These are phyloP conservation scores for Pavo muticus DNA, from an alignment of 2,113 vertebrate genomes.

Conservation along the genomic window DNA sequence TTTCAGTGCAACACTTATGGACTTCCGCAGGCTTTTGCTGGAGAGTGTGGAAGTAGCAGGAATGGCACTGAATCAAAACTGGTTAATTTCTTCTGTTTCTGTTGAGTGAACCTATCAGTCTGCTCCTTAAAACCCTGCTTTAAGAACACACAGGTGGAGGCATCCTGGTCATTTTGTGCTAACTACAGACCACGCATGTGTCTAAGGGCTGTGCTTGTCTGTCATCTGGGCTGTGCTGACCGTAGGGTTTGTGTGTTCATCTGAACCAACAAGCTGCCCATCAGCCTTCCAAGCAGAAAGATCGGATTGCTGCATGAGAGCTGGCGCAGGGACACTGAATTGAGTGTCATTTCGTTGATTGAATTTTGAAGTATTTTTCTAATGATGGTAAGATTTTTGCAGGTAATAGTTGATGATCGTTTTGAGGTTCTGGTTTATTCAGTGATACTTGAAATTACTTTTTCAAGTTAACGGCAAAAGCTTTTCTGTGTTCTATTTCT, in stretches of 20 bases:
- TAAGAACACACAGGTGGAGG: background rate
- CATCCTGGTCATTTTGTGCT: background rate
- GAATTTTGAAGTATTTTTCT: background rate
- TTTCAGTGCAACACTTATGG: background rate
- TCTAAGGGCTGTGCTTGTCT: background rate
- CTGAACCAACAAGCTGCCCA: background rate
- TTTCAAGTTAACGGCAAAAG: background rate
- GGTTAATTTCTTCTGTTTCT: background rate
- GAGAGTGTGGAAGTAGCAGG: background rate
- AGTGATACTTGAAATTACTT: background rate
- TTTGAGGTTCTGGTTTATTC: background rate
- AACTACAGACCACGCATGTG: background rate
- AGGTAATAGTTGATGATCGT: background rate
- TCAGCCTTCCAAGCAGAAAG: background rate
- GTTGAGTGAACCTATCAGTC: background rate
- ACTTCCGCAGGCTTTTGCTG: accelerated
- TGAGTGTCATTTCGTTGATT: background rate
- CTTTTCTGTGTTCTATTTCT: background rate
- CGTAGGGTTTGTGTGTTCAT: background rate
- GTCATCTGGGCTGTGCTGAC: accelerated
- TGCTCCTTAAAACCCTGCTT: background rate
- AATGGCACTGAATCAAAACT: background rate
- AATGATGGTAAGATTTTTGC: background rate
- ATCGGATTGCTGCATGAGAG: background rate
- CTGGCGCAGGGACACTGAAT: background rate